Percentiles rank a stretch among this genome's conserved stretches.
phyloP scores from a whole-genome alignment of 2,113 vertebrate genomes.

The Herpailurus yagouaroundi region DNA sequence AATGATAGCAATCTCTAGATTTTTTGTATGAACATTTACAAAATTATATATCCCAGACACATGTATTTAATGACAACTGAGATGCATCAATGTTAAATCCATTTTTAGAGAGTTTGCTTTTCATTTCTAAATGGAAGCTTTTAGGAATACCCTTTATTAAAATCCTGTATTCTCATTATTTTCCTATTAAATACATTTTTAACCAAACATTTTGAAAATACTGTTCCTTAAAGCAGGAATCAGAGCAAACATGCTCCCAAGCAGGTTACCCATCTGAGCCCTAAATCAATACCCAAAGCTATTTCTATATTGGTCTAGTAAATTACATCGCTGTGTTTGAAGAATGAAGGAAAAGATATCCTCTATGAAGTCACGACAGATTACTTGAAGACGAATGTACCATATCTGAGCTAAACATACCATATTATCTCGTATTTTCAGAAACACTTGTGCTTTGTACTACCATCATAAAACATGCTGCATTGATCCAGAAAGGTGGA shows the following conservation, averaged over 20 bases:
- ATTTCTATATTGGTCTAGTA: conserved; percentile 4
- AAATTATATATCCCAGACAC: conserved; percentile 28
- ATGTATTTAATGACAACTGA: conserved; percentile 7
- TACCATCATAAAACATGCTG: neutral
- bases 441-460: neutral
- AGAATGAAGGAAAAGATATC: conserved; percentile 15
- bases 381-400: conserved; percentile 31
- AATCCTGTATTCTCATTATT: neutral
- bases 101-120: conserved; percentile 13
- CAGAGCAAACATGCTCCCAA: neutral
- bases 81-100: neutral
- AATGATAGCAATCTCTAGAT: conserved; percentile 39
- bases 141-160: conserved; percentile 36
- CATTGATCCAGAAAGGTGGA: neutral
- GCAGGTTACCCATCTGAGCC: conserved; percentile 8
- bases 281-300: conserved; percentile 33
- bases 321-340: neutral
- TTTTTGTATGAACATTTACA: neutral
- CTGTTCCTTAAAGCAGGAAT: conserved; percentile 16
- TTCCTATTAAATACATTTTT: conserved; percentile 37
- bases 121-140: conserved; percentile 7
- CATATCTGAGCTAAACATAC: neutral
- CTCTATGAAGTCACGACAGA: conserved; percentile 47
- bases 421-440: conserved; percentile 35
- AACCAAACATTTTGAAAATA: conserved; percentile 53